Conservation (phyloP, 2,797 vertebrate species). For the Sebastes miniatus region DNA sequence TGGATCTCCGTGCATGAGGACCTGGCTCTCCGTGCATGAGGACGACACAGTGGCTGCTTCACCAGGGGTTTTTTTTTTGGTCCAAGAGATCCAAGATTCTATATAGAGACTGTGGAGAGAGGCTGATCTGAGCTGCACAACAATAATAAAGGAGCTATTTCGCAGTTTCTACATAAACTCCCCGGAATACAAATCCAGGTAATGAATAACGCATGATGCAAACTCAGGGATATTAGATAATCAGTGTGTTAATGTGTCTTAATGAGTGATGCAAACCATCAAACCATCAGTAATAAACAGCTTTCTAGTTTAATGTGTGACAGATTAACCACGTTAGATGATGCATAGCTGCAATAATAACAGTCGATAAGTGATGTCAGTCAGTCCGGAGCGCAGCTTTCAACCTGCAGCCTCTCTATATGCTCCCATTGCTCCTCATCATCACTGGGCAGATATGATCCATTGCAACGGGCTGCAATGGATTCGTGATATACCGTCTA, state of each 20-base stretch:
- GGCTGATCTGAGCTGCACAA: slow-evolving; percentile 8
- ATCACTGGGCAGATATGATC: slow-evolving; percentile 41
- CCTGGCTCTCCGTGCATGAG: slow-evolving; percentile 56
- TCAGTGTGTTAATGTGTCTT: neutral
- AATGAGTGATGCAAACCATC: slow-evolving; percentile 17
- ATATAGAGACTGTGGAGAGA: slow-evolving; percentile 2
- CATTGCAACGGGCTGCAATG: slow-evolving; percentile 32
- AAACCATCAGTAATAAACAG: neutral
- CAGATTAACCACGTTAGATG: neutral
- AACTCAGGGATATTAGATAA: slow-evolving; percentile 11
- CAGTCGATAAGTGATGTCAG: slow-evolving; percentile 7
- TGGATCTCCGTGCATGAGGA: slow-evolving; percentile 61
- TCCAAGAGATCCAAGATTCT: slow-evolving; percentile 20
- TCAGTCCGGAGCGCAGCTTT: slow-evolving; percentile 17
- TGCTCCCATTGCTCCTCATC: slow-evolving; percentile 5
- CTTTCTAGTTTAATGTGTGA: neutral
- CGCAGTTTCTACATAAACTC: slow-evolving; percentile 38
- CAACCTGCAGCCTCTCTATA: neutral
- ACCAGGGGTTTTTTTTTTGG: slow-evolving; percentile 1
- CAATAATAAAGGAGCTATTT: slow-evolving; percentile 44
- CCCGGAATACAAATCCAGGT: slow-evolving; percentile 76
- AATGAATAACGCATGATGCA: slow-evolving; percentile 32
- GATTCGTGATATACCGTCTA: slow-evolving; percentile 61
- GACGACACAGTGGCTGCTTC: slow-evolving; percentile 52
- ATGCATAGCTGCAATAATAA: slow-evolving; percentile 1